Evolutionary conservation across 2,113 vertebrate species (phyloP).

Genomic region (cat (Felis catus)): F.catus_Fca126_mat1.0 CM031414.1:32212501-32213000

Average conservation of each 20-base stretch:
- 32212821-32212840: background rate
- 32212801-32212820: conserved; percentile 26
- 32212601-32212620: background rate
- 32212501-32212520: background rate
- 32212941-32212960: background rate
- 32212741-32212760: background rate
- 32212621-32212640: background rate
- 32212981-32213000: background rate
- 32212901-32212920: background rate
- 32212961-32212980: background rate
- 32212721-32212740: background rate
- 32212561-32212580: background rate
- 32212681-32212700: background rate
- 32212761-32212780: background rate
- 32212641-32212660: background rate
- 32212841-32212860: background rate
- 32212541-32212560: background rate
- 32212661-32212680: background rate
- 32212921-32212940: background rate
- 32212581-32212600: background rate
- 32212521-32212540: background rate
- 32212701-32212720: background rate
- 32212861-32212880: background rate
- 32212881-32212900: background rate
- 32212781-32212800: background rate